Base-by-base conservation (phyloP, 1,140 invertebrate genomes). In the Drosophila bifasciata region DNA sequence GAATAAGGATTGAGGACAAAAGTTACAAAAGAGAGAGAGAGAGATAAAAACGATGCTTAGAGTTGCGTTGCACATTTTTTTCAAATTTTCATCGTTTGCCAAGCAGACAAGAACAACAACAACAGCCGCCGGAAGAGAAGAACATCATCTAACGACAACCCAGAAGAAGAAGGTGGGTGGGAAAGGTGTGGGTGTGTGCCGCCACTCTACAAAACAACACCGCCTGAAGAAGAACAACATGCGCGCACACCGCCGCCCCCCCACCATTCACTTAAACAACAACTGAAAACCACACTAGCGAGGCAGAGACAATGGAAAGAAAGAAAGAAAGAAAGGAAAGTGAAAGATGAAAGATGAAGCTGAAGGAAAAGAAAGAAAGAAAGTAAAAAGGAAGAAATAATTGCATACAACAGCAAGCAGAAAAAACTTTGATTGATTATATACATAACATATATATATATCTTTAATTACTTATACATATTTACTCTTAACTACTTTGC, bases 11-110 rank as follows among this genome's bases (percentile, higher is more conserved):
- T 36, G 32, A 36, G 32, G 32, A 36, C 32, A 36, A 36, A 36
- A 36, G 32, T 36, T 36, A 36, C 32, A 4, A 40, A 40, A 74
- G 19, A 63, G 36, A 75, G 28, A 44, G 32, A 71, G 63, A 69
- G 52, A 58, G 23, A 46, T 44, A 66, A 69, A 79, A 67, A 81
- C 83, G 83, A 88, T 88, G 83, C 83, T 88, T 88, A 83, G 74
- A 86, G 84, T 88, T 88, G 83, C 83, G 78, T 88, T 88, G 83
- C 83, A 88, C 83, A 88, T 83, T 85, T 85, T 74, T 88, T 83
- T 60, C 32, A 60, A 75, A 77, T 80, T 67, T 88, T 88, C 84
- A 88, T 88, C 83, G 83, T 88, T 88, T 88, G 83, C 83, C 83
- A 88, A 88, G 83, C 83, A 88, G 83, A 88, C 83, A 81, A 63